Evolutionary conservation across 2,113 vertebrate species (phyloP), one percentile per base, ranked within the genome.

Genomic region (Bolborhynchus lineola): DNA sequence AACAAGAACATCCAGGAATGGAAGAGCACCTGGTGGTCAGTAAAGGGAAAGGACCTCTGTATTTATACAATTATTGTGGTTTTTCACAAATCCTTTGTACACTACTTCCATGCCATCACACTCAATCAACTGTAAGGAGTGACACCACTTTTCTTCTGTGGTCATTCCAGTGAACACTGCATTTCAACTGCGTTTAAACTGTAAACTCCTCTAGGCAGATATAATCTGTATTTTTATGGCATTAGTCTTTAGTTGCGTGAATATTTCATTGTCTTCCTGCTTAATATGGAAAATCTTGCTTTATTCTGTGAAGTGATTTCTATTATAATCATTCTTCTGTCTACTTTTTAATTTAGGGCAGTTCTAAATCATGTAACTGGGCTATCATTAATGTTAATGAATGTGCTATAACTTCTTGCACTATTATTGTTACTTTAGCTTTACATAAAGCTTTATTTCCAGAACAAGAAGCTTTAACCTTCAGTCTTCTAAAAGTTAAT

Each of bases 21-120:
- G 99, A 99, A 69, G 99, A 99, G 29, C 98, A 99, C 79, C 97
- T 99, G 86, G 99, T 99, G 98, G 99, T 99, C 94, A 98, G 98
- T 93, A 67, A 82, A 41, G 74, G 37, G 68, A 82, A 72, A 50
- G 35, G 26, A 59, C 9, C 29, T 15, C 24, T 20, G 3, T 57
- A 1, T 26, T 60, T 50, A 1, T 33, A 9, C 29, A 35, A 3
- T 18, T 75, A 7, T 29, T 4, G 0, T 7, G 23, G 24, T 28
- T 33, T 63, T 16, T 26, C 29, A 63, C 67, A 52, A 4, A 42
- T n/a, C 53, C 60, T n/a, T 64, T 31, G 72, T 17, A 0, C 16
- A 26, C 46, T 11, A 2, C 37, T 65, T 68, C 46, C 21, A 13
- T 10, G 24, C 44, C 57, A 25, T 28, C 50, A 39, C 41, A 5